Evolutionary conservation across 2,797 vertebrate species (phyloP), one percentile per base, ranked within the genome.

Genomic region (Poecilia velifera): DNA sequence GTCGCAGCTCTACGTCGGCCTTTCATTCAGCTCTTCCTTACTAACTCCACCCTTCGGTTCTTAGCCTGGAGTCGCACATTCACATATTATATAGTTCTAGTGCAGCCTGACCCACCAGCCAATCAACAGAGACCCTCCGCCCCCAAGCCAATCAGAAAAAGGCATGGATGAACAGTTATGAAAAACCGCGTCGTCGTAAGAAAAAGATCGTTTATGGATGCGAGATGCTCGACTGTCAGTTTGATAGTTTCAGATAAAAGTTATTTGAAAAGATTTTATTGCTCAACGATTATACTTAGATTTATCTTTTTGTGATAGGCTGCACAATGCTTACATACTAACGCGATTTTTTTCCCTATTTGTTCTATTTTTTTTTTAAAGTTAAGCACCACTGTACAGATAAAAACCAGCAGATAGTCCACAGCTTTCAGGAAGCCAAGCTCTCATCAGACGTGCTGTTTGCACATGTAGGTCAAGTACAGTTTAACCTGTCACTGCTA

Each of bases 141-240:
- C 64, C 12, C 2, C 13, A 46, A 34, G 10, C 90, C 90, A 86
- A 92, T 91, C 89, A 88, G 4, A 16, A 28, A 71, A 14, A 0
- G 43, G 3, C 43, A 4, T 2, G 2, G 10, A n/a, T 39, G 20
- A 8, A 25, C 3, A 5, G 20, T 43, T 3, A 68, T 13, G 22
- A 41, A 68, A 68, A 68, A 43, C 7, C 3, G 6, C 4, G 6
- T 2, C 7, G 57, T 43, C 16, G 10, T 55, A 9, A 31, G 0
- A 2, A 79, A 25, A 73, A 89, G 89, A 88, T 89, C 85, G 74
- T 85, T 43, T 82, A 45, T 74, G 0, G 0, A 0, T 0, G 66
- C 34, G 0, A 25, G 77, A 80, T 74, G 77, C 13, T 2, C 39
- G 0, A n/a, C 20, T 25, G 5, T 25, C 34, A 36, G 16, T 36